A percentile compares a stretch with the other conserved stretches of the same genome.
Evolutionary conservation across 1,140 invertebrate genomes (phyloP).

Genomic region (Apis cerana): DNA sequence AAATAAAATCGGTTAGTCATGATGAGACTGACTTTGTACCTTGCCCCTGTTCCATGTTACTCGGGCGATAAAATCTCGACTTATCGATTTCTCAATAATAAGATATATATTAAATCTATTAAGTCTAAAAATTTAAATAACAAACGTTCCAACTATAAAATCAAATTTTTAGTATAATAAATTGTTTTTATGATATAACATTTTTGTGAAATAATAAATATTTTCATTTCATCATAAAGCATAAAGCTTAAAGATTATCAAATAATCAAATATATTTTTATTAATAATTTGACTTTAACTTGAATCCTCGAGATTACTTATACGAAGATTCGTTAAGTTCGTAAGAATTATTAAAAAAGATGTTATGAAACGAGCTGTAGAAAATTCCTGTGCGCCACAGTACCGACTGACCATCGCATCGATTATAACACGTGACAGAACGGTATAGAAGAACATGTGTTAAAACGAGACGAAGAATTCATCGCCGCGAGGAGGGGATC

Average conservation of each 20-base stretch:
- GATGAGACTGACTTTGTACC: background rate
- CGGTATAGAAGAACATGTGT: background rate
- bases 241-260: too few species aligned
- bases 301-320: background rate
- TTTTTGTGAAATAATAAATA: too few species aligned
- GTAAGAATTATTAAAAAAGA: background rate
- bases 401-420: constrained; percentile 53
- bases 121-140: background rate
- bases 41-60: background rate
- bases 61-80: background rate
- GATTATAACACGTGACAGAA: constrained; percentile 43
- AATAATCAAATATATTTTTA: too few species aligned
- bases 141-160: too few species aligned
- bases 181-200: too few species aligned
- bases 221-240: too few species aligned
- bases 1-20: background rate
- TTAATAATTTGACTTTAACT: too few species aligned
- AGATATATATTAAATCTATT: background rate
- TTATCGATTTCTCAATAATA: constrained; percentile 2
- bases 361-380: constrained; percentile 44
- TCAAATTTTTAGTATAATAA: too few species aligned
- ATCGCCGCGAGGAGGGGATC: background rate
- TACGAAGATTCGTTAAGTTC: background rate
- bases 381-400: background rate
- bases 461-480: constrained; percentile 39